Evolutionary conservation across 2,888 invertebrate species (phyloP).

Genomic region (Trissolcus brochymenae): DNA sequence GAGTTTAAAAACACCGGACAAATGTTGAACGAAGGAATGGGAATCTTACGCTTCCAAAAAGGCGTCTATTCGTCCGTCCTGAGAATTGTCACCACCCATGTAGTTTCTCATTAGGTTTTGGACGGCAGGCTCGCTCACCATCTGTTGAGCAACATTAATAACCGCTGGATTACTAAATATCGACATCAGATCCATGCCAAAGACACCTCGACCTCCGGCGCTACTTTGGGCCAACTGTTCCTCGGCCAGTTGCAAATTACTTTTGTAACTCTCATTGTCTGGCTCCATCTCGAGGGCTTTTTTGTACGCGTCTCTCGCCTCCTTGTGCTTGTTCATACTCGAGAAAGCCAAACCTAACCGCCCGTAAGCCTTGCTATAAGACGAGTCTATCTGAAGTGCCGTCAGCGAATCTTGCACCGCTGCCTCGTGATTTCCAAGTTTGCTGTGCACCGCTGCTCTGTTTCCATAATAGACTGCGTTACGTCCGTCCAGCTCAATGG

Average conservation of each 20-base stretch:
- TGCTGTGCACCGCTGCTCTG: conserved; percentile 96
- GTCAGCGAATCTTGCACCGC: conserved; percentile 94
- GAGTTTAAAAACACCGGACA: no score
- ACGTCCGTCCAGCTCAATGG: conserved; percentile 89
- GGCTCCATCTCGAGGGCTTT: conserved; percentile 95
- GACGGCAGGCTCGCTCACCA: conserved; percentile 90
- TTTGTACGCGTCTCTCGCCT: conserved; percentile 90
- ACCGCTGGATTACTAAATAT: conserved; percentile 89
- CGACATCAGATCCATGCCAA: conserved; percentile 79
- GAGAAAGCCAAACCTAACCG: conserved; percentile 92
- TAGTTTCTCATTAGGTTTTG: conserved; percentile 84
- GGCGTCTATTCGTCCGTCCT: conserved; percentile 74
- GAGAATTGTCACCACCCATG: conserved; percentile 75
- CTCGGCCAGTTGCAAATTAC: conserved; percentile 90
- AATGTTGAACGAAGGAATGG: not conserved
- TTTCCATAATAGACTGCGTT: conserved; percentile 98
- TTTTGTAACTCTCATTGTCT: conserved; percentile 91
- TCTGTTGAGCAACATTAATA: conserved; percentile 89
- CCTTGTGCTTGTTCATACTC: conserved; percentile 87
- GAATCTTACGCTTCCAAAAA: conserved; percentile 78
- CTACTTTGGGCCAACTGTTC: conserved; percentile 78
- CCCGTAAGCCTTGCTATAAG: conserved; percentile 96
- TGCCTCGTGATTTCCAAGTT: conserved; percentile 87
- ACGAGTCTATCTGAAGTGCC: conserved; percentile 91
- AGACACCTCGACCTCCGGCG: conserved; percentile 62